Percentiles rank a stretch among this genome's conserved stretches.
These are phyloP conservation scores for Leptodactylus fuscus DNA, from an alignment of 2,113 vertebrate genomes.

Conservation along the genomic window DNA sequence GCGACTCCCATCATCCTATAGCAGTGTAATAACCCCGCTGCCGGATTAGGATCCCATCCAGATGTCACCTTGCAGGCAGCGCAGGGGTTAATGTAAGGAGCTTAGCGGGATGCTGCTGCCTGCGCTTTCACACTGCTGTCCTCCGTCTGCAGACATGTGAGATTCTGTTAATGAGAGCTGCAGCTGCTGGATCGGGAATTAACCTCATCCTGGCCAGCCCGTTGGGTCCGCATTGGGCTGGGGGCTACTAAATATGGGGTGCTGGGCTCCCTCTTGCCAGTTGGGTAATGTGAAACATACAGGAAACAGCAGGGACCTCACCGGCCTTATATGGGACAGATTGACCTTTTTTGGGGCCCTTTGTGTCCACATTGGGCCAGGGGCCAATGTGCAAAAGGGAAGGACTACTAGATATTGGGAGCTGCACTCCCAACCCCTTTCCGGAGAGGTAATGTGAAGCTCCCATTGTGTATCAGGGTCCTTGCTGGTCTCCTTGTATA, in stretches of 20 bases:
- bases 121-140: constrained; percentile 28
- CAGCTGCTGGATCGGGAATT: constrained; percentile 42
- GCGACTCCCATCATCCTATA: neutral
- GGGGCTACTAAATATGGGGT: too few species aligned
- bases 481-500: neutral
- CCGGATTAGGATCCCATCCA: neutral
- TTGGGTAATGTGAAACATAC: too few species aligned
- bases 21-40: neutral
- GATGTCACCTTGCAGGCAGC: neutral
- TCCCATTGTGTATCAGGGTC: too few species aligned
- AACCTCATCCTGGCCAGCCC: constrained; percentile 20
- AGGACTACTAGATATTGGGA: neutral
- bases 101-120: constrained; percentile 32
- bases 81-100: constrained; percentile 44
- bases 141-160: constrained; percentile 44
- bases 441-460: too few species aligned
- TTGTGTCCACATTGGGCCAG: too few species aligned
- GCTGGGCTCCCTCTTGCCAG: too few species aligned
- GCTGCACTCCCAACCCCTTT: neutral
- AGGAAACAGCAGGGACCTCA: too few species aligned
- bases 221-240: neutral
- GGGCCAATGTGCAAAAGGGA: neutral
- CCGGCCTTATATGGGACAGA: too few species aligned
- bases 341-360: too few species aligned
- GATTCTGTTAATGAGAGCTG: constrained; percentile 49